Base-by-base conservation (phyloP, 2,888 invertebrate genomes). In the Cyclophora punctaria region DNA sequence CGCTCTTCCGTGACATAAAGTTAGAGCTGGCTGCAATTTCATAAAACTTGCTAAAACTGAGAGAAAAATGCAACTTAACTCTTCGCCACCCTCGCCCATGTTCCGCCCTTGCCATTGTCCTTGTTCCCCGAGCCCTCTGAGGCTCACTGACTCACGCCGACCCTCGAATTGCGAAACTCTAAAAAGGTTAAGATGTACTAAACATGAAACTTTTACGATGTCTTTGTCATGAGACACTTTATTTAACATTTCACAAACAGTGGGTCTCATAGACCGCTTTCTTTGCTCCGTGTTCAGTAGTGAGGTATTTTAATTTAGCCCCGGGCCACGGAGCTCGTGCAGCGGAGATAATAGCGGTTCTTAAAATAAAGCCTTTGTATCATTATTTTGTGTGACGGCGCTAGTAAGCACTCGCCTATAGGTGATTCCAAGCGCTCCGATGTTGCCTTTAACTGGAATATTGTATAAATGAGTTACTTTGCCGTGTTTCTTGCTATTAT, bases 361-460 rank as follows among this genome's bases (percentile, higher is more conserved):
- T 80, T 80, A 76, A 78, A 79, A 78, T 78, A 77, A 80, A 78
- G 75, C 75, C 74, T 76, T 78, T 78, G 74, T 73, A 72, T 71
- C 76, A 77, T 79, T 79, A 80, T 77, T 74, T 65, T 71, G 75
- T 71, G 73, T 71, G 66, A 59, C 58, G 58, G 49, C 58, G 57
- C 5, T 50, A 52, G 63, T 58, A 59, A 59, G 59, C 50, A 60
- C 59, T 62, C 57, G 37, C 35, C 52, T 49, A 48, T 46, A 34
- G 40, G 56, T 50, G 46, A 50, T 52, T 51, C 51, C 48, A 48
- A 42, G 48, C 46, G 51, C 55, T 56, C 34, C 44, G 55, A 54
- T 58, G 57, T 56, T 56, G 53, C 55, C 51, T 53, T 55, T 56
- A 55, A 57, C 56, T 61, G 52, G 53, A 55, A 59, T 20, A 20